Percentiles rank a stretch among this genome's conserved stretches.
phyloP scores from a whole-genome alignment of 2,888 invertebrate genomes.

The Hyposoter dolosus region DNA sequence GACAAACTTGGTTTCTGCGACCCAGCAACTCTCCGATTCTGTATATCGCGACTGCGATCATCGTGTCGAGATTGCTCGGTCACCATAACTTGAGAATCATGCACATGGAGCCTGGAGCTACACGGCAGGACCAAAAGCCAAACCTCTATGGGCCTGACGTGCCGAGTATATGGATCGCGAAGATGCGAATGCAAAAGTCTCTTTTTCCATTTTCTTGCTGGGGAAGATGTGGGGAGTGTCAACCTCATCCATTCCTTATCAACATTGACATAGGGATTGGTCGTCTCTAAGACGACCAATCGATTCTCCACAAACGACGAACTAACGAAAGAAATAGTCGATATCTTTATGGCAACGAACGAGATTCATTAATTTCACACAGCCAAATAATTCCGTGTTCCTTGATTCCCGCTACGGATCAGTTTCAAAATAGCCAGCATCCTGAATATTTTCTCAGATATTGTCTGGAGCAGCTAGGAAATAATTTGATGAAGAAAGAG shows the following conservation, averaged over 20 bases:
- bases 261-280: background rate
- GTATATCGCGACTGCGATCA: conserved; percentile 2
- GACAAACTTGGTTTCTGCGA: background rate
- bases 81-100: background rate
- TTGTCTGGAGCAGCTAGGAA: conserved; percentile 41
- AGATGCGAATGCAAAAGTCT: background rate
- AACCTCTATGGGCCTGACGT: background rate
- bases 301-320: background rate
- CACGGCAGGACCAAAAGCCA: background rate
- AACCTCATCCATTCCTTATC: background rate
- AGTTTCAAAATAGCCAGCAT: conserved; percentile 33
- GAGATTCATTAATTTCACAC: too few relatives aligned
- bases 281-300: background rate
- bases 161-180: background rate
- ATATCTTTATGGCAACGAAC: background rate
- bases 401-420: background rate
- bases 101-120: background rate
- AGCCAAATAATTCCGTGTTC: too few relatives aligned
- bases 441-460: conserved; percentile 2
- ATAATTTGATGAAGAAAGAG: conserved; percentile 41
- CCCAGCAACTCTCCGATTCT: background rate
- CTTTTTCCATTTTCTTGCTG: background rate
- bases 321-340: background rate
- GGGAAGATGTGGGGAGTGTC: background rate
- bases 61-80: conserved; percentile 13